phyloP scores from a whole-genome alignment of 2,113 vertebrate genomes.

The Miniopterus natalensis region DNA sequence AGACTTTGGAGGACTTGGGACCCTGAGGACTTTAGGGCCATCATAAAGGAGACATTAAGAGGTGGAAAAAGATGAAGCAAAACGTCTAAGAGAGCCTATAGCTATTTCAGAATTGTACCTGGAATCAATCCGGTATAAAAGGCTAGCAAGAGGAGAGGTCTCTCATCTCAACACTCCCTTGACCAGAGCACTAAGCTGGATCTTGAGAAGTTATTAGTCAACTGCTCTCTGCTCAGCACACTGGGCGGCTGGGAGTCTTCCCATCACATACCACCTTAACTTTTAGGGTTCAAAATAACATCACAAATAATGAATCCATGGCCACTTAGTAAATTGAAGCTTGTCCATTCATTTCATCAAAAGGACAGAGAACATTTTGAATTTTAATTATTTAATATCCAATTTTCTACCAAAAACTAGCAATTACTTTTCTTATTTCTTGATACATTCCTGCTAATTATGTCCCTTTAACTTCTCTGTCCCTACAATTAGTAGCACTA shows the following conservation, averaged over 20 bases:
- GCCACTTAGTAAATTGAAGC: background rate
- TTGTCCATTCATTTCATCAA: no score
- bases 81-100: background rate
- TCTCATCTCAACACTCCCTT: background rate
- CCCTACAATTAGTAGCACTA: no score
- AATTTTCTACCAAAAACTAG: no score
- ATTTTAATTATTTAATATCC: no score
- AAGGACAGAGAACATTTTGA: no score
- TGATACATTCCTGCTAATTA: no score
- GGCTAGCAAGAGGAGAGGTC: background rate
- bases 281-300: background rate
- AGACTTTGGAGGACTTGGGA: background rate
- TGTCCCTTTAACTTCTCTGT: no score
- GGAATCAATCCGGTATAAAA: background rate
- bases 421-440: no score
- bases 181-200: background rate
- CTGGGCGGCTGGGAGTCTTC: background rate
- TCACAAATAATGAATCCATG: background rate
- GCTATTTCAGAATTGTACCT: background rate
- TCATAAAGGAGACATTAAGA: background rate
- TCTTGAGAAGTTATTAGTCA: background rate
- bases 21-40: background rate
- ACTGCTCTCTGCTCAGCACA: background rate
- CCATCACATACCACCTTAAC: background rate
- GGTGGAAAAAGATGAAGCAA: background rate